These are phyloP conservation scores for Leptinotarsa tumamoca DNA, from an alignment of 2,888 invertebrate species.

Conservation along the genomic window DNA sequence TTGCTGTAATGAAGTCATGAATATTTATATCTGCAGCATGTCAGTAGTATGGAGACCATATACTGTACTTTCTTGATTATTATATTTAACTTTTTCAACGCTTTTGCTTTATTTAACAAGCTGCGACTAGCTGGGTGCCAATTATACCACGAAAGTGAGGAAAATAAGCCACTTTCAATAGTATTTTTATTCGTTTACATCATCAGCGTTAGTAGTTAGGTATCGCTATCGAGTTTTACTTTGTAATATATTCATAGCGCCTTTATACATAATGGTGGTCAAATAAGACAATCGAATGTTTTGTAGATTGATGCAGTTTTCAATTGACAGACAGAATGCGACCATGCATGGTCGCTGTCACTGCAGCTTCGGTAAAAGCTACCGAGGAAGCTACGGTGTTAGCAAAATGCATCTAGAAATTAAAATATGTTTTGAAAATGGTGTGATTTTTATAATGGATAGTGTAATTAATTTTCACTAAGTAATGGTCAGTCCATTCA, in stretches of 20 bases:
- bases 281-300: too few relatives aligned
- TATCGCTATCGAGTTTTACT: background rate
- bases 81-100: background rate
- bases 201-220: background rate
- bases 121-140: constrained; percentile 4
- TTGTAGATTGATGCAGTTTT: too few relatives aligned
- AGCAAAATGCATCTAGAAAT: too few relatives aligned
- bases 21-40: constrained; percentile 4
- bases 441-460: too few relatives aligned
- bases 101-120: background rate
- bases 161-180: constrained; percentile 2
- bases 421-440: too few relatives aligned
- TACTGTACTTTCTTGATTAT: constrained; percentile 14
- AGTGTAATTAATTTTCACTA: too few relatives aligned
- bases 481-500: too few relatives aligned
- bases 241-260: background rate
- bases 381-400: too few relatives aligned
- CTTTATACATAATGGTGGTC: background rate
- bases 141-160: constrained; percentile 1
- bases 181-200: background rate
- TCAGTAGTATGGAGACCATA: background rate
- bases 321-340: too few relatives aligned
- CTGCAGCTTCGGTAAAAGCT: too few relatives aligned
- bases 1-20: constrained; percentile 5
- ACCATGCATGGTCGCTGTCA: too few relatives aligned